Evolutionary conservation across 2,888 invertebrate species (phyloP), one percentile per base, ranked within the genome.

Genomic region (Hesperia comma): DNA sequence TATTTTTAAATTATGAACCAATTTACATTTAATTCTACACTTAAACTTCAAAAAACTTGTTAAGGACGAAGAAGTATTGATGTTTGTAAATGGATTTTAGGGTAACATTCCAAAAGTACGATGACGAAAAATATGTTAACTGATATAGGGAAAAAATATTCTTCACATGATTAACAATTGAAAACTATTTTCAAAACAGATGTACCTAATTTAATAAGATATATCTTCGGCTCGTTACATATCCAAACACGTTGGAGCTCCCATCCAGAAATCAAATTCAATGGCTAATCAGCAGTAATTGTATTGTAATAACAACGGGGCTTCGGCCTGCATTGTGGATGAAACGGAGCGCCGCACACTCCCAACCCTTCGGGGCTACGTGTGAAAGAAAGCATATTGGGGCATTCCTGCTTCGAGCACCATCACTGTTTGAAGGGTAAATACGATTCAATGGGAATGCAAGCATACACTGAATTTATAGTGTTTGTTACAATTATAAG

Each of bases 371-470:
- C 69, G 64, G 70, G 71, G 74, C 70, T 73, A 78, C 76, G 77
- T 75, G 79, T 77, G 79, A 79, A 77, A 74, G 74, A 75, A 77
- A 78, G 76, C 79, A 79, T 79, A 79, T 78, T 79, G 79, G 71
- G 61, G 61, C 69, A 72, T 68, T 70, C 73, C 72, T 72, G 71
- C 68, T 69, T 63, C 49, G 6, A 57, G 63, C 61, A 58, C 72
- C 69, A 61, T 61, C 68, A 69, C 70, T 72, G 69, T 72, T 74
- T 71, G 60, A 41, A 53, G 49, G 43, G 55, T 33, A 49, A 57
- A 49, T 49, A 43, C 12, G 40, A 57, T 63, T 57, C 49, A 49
- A 46, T 49, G 21, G 37, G 10, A 10, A 37, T 51, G 19, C 21
- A 7, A 46, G 43, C n/a, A 46, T 17, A 37, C 10, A 37, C 0